Base-by-base conservation (phyloP, 1,140 invertebrate species). In the Drosophila auraria region DNA sequence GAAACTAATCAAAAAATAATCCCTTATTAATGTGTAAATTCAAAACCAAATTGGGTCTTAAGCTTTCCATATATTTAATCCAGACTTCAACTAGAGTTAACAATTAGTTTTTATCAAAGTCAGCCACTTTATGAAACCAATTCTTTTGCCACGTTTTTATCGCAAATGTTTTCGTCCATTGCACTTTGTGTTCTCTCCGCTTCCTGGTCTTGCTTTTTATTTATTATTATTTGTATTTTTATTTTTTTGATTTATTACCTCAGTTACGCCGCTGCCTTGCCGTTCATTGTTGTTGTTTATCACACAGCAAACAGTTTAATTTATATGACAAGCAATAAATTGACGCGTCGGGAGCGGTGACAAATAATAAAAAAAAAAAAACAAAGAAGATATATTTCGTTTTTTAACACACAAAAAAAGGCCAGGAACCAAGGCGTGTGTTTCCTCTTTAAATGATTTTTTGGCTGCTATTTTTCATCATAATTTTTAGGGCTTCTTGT, bases 251-350 rank as follows among this genome's bases (percentile, higher is more conserved):
- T 62, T 73, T 61, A 74, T 76, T 76, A 64, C 44, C 68, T 73
- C 45, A 38, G 68, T 38, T 73, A 51, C 45, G 45, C 56, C 51
- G 47, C 15, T 47, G 65, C 63, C 20, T 36, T 53, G 27, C 58
- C 47, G 53, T 61, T 78, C 69, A 79, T 79, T 76, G 56, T 72
- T 76, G 65, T 72, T 86, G 75, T 75, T 87, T 86, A 87, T 87
- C 80, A 45, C 61, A 58, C 70, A 61, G 65, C 75, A 79, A 71
- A 82, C 58, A 76, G 66, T 79, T 76, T 87, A 83, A 87, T 87
- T 87, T 87, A 87, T 87, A 77, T 87, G 83, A 87, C 80, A 83
- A 87, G 80, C 72, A 36, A 87, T 80, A 87, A 87, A 87, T 87
- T 61, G 66, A 76, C 71, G 70, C 76, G 36, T 47, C 53, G 57